Percentiles rank a stretch among this genome's conserved stretches.
Conservation (phyloP, 2,797 vertebrate genomes). For the Clarias fuscus region DNA sequence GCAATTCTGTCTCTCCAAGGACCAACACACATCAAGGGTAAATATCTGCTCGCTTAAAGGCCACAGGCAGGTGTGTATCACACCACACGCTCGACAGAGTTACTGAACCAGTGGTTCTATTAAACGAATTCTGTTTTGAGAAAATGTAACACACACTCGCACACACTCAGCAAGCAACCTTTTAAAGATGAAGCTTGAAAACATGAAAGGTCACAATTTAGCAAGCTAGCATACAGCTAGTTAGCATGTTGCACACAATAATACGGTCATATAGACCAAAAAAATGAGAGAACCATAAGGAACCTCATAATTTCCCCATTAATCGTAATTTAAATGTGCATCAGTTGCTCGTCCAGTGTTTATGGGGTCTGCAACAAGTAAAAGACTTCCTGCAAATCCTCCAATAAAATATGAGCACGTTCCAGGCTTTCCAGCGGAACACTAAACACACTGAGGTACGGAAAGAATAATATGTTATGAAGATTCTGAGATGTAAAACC, state of each 20-base stretch:
- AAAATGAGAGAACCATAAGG: background rate
- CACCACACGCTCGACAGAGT: background rate
- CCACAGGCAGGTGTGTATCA: slow-evolving; percentile 27
- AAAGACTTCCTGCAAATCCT: background rate
- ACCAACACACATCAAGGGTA: slow-evolving; percentile 46
- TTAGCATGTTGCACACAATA: background rate
- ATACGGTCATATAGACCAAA: background rate
- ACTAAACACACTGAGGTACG: background rate
- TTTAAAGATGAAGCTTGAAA: background rate
- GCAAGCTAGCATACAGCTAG: background rate
- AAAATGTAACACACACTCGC: background rate
- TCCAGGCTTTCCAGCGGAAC: background rate
- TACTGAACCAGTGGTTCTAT: background rate
- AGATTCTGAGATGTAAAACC: background rate
- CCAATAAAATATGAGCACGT: too few relatives aligned
- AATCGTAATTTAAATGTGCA: background rate
- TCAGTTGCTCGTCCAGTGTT: background rate
- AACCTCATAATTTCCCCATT: background rate
- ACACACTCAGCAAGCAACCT: background rate
- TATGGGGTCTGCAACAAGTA: background rate
- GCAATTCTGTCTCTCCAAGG: slow-evolving; percentile 28
- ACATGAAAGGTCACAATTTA: background rate
- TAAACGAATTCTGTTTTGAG: background rate
- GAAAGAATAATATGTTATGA: background rate
- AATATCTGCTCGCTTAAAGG: slow-evolving; percentile 50